Evolutionary conservation across 2,888 invertebrate genomes (phyloP).

Genomic region (Cephus pulcher): DNA sequence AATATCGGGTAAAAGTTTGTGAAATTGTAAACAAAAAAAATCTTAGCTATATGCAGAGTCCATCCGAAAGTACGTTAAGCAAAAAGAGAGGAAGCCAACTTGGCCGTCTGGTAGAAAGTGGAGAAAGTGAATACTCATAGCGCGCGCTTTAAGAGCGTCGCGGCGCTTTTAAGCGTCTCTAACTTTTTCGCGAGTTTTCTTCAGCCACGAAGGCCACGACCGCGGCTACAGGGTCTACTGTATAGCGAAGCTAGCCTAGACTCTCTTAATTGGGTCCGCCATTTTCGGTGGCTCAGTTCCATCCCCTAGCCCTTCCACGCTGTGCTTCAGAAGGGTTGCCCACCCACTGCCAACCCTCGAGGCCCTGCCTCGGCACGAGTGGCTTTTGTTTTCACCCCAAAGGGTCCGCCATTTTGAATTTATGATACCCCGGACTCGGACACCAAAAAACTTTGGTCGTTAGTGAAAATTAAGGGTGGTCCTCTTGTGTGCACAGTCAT

Average conservation of each 20-base stretch:
- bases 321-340: conserved; percentile 59
- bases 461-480: conserved; percentile 55
- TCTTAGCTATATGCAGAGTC: background rate
- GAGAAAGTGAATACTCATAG: background rate
- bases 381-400: conserved; percentile 65
- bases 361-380: conserved; percentile 49
- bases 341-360: conserved; percentile 48
- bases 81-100: background rate
- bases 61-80: background rate
- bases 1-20: background rate
- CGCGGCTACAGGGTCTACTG: conserved; percentile 2
- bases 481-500: conserved; percentile 39
- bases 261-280: conserved; percentile 66
- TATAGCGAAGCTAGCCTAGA: conserved; percentile 50
- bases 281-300: conserved; percentile 59
- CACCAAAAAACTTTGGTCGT: conserved; percentile 65
- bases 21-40: background rate
- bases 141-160: background rate
- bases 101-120: background rate
- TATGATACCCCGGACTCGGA: conserved; percentile 62
- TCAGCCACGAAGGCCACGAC: background rate
- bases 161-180: background rate
- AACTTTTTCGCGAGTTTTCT: background rate
- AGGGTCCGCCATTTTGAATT: conserved; percentile 66
- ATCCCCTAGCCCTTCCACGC: conserved; percentile 45